These are phyloP conservation scores for Enteromius radiatus DNA, from an alignment of 2,797 vertebrate species.

Conservation along the genomic window DNA sequence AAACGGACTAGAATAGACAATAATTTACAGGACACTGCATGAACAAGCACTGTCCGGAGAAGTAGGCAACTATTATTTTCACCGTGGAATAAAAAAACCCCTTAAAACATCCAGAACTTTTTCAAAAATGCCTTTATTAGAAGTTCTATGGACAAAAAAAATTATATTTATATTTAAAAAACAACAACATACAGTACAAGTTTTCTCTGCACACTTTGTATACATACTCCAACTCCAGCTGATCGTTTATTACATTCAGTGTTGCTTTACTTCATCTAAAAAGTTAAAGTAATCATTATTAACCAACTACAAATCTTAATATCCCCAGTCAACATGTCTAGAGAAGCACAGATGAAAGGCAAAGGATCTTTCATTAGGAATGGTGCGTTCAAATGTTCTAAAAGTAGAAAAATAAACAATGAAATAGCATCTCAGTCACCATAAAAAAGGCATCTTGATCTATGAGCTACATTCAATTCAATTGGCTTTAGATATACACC, in stretches of 20 bases:
- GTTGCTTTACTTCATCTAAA: constrained; percentile 93
- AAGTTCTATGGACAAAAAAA: constrained; percentile 84
- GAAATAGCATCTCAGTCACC: constrained; percentile 78
- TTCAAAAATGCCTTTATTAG: constrained; percentile 88
- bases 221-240: constrained; percentile 79
- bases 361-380: constrained; percentile 70
- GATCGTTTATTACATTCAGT: constrained; percentile 95
- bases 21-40: constrained; percentile 36
- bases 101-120: constrained; percentile 54
- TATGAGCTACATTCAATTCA: constrained; percentile 95
- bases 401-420: constrained; percentile 65
- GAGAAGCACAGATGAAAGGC: constrained; percentile 70
- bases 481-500: constrained; percentile 84
- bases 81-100: constrained; percentile 28
- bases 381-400: constrained; percentile 60
- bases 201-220: constrained; percentile 89
- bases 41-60: neutral
- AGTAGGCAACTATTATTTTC: neutral
- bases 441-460: constrained; percentile 55
- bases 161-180: neutral
- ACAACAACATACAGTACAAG: constrained; percentile 94
- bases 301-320: constrained; percentile 91
- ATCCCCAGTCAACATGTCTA: constrained; percentile 84
- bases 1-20: constrained; percentile 30
- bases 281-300: constrained; percentile 85